Evolutionary conservation across 2,888 invertebrate genomes (phyloP), one percentile per base, ranked within the genome.

Genomic region (Cantharis flavilabris): DNA sequence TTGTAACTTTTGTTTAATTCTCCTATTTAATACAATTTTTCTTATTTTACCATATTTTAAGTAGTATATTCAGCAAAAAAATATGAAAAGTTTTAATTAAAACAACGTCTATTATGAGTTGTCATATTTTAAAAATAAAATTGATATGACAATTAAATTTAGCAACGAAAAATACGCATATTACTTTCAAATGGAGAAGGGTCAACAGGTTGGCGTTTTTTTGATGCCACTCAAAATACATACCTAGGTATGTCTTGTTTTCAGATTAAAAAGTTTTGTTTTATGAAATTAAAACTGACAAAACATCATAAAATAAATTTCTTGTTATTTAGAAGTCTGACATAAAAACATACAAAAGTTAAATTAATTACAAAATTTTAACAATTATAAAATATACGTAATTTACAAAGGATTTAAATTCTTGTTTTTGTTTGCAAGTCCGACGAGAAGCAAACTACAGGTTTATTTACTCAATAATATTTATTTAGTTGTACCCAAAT

Each of bases 401-500:
- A 49, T 49, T 49, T n/a, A n/a, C n/a, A 49, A n/a, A 49, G n/a
- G 49, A 13, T 13, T 49, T 49, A 4, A 49, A n/a, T 49, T 49
- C n/a, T n/a, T 49, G n/a, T n/a, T 49, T 49, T 49, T 4, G n/a
- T 49, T 49, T 49, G n/a, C n/a, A 7, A 49, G 7, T 49, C n/a
- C 0, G 7, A 49, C 10, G 1, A 49, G 5, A 13, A 33, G 13
- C 5, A n/a, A 18, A 1, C n/a, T 49, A 3, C 33, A 33, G 3
- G 33, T 13, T 33, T 33, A 33, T 13, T 13, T 13, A 33, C 4
- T 49, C 0, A 0, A n/a, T 49, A n/a, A n/a, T 49, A 49, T 49
- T 49, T n/a, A 49, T 49, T 49, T 49, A n/a, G n/a, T 11, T n/a
- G 2, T 7, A 49, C n/a, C n/a, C n/a, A 49, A 71, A 76, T 78